A percentile compares a stretch with the other conserved stretches of the same genome.
Conservation (phyloP, 2,113 vertebrate species). For the Canis aureus region DNA sequence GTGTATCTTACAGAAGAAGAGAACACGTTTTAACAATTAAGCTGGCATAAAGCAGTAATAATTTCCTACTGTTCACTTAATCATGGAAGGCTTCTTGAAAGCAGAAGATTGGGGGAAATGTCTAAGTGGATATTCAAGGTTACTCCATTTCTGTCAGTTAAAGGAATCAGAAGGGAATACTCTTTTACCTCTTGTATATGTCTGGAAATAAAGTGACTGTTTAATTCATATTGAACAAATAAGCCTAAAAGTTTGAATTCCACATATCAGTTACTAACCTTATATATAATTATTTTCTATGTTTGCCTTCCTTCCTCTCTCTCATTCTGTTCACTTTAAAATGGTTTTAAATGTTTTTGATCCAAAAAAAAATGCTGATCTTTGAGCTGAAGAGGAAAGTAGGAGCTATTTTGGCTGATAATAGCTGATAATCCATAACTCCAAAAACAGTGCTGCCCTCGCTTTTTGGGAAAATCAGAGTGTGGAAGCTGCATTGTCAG, state of each 20-base stretch:
- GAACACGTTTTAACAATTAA: slow-evolving; percentile 24
- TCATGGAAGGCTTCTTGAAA: slow-evolving; percentile 47
- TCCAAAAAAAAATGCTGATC: slow-evolving; percentile 9
- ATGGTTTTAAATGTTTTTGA: slow-evolving; percentile 50
- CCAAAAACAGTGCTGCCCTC: background rate
- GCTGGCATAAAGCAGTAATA: background rate
- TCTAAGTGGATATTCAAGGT: background rate
- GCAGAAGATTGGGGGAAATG: background rate
- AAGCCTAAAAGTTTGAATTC: slow-evolving; percentile 40
- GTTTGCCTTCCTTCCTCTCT: background rate
- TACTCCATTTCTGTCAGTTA: background rate
- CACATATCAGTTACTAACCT: slow-evolving; percentile 28
- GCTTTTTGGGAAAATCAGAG: background rate
- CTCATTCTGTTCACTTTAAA: slow-evolving; percentile 31
- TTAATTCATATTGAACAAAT: slow-evolving; percentile 37
- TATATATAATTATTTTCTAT: background rate
- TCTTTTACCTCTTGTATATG: background rate
- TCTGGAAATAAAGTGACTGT: background rate
- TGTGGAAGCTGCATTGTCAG: background rate
- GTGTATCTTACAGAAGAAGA: background rate
- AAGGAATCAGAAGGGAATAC: slow-evolving; percentile 29
- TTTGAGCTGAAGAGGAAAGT: slow-evolving; percentile 10
- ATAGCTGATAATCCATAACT: background rate
- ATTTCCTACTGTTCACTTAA: slow-evolving; percentile 5
- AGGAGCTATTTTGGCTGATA: background rate